phyloP scores from a whole-genome alignment of 2,113 vertebrate genomes.

The Rissa tridactyla region DNA sequence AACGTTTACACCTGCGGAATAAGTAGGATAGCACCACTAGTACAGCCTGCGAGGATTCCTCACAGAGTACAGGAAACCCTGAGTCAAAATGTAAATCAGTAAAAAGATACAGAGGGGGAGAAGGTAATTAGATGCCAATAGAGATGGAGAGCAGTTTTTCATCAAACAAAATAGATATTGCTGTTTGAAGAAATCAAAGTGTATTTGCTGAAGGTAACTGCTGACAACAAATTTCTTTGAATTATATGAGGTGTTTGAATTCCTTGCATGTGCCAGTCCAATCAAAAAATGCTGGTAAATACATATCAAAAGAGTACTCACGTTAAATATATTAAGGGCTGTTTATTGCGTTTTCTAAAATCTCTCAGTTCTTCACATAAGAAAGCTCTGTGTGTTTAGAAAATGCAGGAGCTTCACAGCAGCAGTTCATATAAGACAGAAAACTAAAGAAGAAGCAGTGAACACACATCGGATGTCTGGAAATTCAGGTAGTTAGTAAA shows the following conservation, averaged over 20 bases:
- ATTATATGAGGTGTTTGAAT: neutral
- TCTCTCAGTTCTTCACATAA: neutral
- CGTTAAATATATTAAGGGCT: neutral
- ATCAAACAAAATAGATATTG: neutral
- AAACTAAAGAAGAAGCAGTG: neutral
- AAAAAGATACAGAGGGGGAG: neutral
- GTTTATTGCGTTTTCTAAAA: neutral
- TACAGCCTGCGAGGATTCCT: neutral
- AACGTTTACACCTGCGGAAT: neutral
- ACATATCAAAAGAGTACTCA: neutral
- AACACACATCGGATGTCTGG: neutral
- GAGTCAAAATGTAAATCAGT: neutral
- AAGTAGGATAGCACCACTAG: neutral
- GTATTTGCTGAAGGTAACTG: conserved; percentile 3
- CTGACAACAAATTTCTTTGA: neutral
- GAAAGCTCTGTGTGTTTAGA: neutral
- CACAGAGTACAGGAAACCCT: neutral
- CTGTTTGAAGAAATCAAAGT: conserved; percentile 12
- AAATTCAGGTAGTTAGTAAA: neutral
- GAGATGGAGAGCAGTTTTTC: neutral
- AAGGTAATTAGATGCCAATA: neutral
- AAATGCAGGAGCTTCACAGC: conserved; percentile 17
- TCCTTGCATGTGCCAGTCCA: neutral
- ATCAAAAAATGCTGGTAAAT: neutral
- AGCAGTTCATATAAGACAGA: neutral